Evolutionary conservation across 2,888 invertebrate species (phyloP), one percentile per base, ranked within the genome.

Genomic region (Parnassius glacialis): DNA sequence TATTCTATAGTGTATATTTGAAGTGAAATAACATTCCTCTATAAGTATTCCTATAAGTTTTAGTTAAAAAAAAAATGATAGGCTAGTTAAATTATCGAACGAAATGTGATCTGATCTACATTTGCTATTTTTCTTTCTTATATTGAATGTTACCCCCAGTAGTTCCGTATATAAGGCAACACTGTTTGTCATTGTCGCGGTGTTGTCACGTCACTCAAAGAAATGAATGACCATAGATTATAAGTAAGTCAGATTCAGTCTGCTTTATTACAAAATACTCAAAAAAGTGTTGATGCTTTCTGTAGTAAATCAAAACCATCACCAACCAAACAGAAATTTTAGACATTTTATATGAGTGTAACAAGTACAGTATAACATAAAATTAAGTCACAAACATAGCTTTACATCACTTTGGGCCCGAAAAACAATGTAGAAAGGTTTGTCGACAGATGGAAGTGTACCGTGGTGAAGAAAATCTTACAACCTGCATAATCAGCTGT

Each of bases 401-500:
- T 81, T 84, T 80, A 69, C 75, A 78, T 76, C 71, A 80, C 77
- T 76, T 70, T 73, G 74, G 69, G 75, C 74, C 67, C 67, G 64
- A 78, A 69, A 77, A 84, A 77, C 73, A 74, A 73, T 79, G 76
- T 80, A 70, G 79, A 80, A 83, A 82, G 78, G 74, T 78, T 78
- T 78, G 74, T 78, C 79, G 80, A 80, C 86, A 81, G 78, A 88
- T 90, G 86, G 84, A 90, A 86, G 87, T 87, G 86, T 81, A 84
- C 80, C 84, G 87, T 86, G 84, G 80, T 83, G 79, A 78, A 87
- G 88, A 87, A 91, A 90, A 91, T 89, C 90, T 87, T 86, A 85
- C 90, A 88, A 87, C 92, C 90, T 90, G 89, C 92, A 91, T 92
- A 92, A 92, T 92, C 92, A 92, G 92, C 91, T 92, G 92, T 92